Evolutionary conservation across 1,140 invertebrate genomes (phyloP).

Genomic region (Drosophila grimshawi): DNA sequence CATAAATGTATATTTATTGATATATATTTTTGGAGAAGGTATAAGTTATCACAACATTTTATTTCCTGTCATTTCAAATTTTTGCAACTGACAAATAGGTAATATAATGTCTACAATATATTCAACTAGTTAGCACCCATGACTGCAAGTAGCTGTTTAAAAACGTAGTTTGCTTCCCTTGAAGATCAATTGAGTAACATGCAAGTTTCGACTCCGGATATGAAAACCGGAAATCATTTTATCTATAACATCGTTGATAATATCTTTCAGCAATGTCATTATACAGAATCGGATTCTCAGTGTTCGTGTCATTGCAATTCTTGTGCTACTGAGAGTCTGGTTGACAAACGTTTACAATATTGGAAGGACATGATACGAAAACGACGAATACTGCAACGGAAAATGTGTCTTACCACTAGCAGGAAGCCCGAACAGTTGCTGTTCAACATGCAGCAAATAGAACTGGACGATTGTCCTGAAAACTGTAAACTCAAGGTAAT

Average conservation of each 20-base stretch:
- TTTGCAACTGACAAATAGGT: not conserved
- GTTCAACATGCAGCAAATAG: slow-evolving; percentile 23
- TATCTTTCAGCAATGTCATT: slow-evolving; percentile 20
- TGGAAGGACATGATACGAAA: slow-evolving; percentile 67
- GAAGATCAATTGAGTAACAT: not conserved
- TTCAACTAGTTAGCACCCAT: not conserved
- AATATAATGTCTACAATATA: not conserved
- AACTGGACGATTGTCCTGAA: slow-evolving; percentile 49
- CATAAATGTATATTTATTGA: too few relatives aligned
- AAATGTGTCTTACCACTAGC: slow-evolving; percentile 19
- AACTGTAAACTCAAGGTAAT: slow-evolving; percentile 41
- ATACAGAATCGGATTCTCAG: slow-evolving; percentile 19
- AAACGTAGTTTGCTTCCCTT: not conserved
- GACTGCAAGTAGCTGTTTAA: not conserved
- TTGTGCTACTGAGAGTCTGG: not conserved
- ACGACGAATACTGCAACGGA: slow-evolving; percentile 39
- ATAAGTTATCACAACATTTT: too few relatives aligned
- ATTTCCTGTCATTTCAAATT: slow-evolving; percentile 5
- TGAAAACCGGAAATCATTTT: not conserved
- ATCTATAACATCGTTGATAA: slow-evolving; percentile 42
- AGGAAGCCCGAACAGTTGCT: not conserved
- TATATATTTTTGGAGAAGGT: too few relatives aligned
- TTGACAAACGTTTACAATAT: slow-evolving; percentile 65
- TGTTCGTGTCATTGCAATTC: not conserved
- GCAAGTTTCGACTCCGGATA: not conserved